Evolutionary conservation across 1,140 invertebrate genomes (phyloP), one percentile per base, ranked within the genome.

Genomic region (Drosophila busckii): DNA sequence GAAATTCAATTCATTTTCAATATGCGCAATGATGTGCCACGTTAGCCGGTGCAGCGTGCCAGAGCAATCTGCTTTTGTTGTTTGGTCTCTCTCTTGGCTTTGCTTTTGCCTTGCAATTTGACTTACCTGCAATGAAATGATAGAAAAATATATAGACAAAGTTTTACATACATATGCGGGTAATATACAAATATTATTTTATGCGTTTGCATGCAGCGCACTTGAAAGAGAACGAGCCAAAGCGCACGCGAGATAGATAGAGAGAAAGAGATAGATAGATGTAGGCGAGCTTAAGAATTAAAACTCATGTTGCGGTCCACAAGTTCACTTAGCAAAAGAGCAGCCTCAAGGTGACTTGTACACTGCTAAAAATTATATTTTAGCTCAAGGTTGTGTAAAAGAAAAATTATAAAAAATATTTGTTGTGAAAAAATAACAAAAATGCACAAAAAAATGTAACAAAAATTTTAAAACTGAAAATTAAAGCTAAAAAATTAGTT

Each of bases 1-100:
- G n/a, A 82, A 80, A 80, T 82, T 80, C 73, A 80, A 80, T 80
- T 80, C 64, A 82, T 69, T 80, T 82, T 80, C 69, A 80, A 73
- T 80, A 80, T 82, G 73, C 75, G 73, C 75, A 80, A 54, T 52
- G 68, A 54, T 52, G 68, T 46, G 46, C 70, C 52, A 75, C 58
- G 52, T 54, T n/a, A n/a, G 63, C 52, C 58, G 62, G 34, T 29
- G 38, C 35, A 38, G 17, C 28, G 26, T 26, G 34, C 48, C 46
- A 53, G 59, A 41, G 34, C 45, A 32, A 44, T 26, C 38, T 40
- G 20, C 26, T 48, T 41, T 26, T 67, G 19, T 58, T 31, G 12
- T 9, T 40, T n/a, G n/a, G n/a, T n/a, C n/a, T n/a, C n/a, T n/a
- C n/a, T n/a, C n/a, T n/a, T n/a, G n/a, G n/a, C n/a, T n/a, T 7